These are phyloP conservation scores for Fragum sueziense DNA, from an alignment of 2,888 invertebrate genomes.

Conservation along the genomic window DNA sequence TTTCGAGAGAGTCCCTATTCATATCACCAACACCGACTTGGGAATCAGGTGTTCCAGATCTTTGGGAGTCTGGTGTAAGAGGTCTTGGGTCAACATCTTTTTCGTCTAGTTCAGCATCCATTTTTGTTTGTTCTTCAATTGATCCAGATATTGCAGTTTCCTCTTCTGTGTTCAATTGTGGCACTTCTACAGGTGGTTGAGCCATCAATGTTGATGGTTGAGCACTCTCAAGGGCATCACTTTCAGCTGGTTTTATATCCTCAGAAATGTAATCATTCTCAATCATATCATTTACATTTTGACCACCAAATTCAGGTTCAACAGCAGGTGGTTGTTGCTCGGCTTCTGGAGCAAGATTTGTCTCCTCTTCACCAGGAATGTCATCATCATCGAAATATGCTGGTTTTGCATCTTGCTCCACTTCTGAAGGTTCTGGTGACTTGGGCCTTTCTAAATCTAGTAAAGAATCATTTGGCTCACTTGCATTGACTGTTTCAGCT, in stretches of 20 bases:
- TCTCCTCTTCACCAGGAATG: conserved; percentile 5
- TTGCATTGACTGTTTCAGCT: not conserved
- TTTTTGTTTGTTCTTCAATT: not conserved
- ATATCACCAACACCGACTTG: conserved; percentile 40
- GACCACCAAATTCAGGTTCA: not conserved
- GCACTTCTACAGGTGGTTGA: too few species aligned
- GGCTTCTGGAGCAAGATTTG: not conserved
- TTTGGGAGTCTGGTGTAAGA: conserved; percentile 41
- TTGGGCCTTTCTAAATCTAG: conserved; percentile 40
- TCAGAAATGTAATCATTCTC: conserved; percentile 38
- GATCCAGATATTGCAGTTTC: not conserved
- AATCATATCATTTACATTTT: conserved; percentile 26
- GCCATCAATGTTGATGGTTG: not conserved
- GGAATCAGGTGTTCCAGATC: conserved; percentile 56
- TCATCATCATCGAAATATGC: not conserved
- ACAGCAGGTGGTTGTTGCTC: not conserved
- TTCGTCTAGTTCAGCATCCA: not conserved
- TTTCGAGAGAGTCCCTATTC: conserved; percentile 54
- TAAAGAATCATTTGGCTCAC: not conserved
- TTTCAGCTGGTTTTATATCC: conserved; percentile 25
- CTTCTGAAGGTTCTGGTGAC: conserved; percentile 46
- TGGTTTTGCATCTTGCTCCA: conserved; percentile 33
- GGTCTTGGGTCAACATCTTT: conserved; percentile 10
- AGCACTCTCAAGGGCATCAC: not conserved
- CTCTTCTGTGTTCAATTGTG: not conserved